phyloP scores from a whole-genome alignment of 2,888 invertebrate species.

The Pyrgus malvae region DNA sequence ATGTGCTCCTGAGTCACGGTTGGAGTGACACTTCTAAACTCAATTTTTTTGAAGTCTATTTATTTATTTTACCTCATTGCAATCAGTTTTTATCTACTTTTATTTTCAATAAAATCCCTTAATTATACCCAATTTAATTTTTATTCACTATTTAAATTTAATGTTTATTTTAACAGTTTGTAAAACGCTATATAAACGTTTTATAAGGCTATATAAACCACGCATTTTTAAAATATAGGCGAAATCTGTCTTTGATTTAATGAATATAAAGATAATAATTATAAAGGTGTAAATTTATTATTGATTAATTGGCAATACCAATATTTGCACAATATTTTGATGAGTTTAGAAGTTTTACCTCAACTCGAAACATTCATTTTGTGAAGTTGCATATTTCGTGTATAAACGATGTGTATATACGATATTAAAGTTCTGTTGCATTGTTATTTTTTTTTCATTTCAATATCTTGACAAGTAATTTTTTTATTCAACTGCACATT shows the following conservation, averaged over 20 bases:
- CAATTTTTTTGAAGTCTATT: neutral
- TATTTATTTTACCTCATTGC: no score
- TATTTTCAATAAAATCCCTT: no score
- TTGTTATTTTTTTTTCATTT: slow-evolving; percentile 30
- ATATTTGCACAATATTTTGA: neutral
- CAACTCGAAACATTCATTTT: slow-evolving; percentile 31
- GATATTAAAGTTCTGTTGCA: slow-evolving; percentile 66
- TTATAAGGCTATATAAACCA: no score
- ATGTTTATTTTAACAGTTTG: no score
- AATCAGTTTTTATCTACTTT: no score
- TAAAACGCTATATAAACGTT: no score
- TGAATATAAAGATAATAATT: neutral
- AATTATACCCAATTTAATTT: no score
- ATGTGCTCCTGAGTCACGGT: neutral
- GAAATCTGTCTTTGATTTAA: no score
- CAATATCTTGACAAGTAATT: neutral
- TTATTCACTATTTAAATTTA: no score
- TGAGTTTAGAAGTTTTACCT: slow-evolving; percentile 5
- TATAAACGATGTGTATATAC: slow-evolving; percentile 45
- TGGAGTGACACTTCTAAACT: slow-evolving; percentile 12
- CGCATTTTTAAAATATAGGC: no score
- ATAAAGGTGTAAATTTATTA: neutral
- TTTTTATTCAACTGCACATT: neutral
- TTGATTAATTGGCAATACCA: neutral
- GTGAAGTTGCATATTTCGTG: slow-evolving; percentile 26